Base-by-base conservation (phyloP, 1,140 invertebrate genomes). In the Drosophila nikananu region DNA sequence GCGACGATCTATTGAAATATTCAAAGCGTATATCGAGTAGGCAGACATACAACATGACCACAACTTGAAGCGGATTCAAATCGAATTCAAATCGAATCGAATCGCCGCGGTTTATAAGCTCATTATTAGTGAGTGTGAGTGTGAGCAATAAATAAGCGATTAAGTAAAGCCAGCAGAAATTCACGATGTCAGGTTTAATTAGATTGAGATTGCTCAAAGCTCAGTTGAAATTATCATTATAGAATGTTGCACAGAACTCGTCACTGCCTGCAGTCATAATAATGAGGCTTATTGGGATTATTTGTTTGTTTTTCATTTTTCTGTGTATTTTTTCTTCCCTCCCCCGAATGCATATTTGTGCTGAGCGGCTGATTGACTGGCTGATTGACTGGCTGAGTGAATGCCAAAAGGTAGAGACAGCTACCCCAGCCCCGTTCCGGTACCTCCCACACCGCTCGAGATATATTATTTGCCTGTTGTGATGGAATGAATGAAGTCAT, bases 401-500 rank as follows among this genome's bases (percentile, higher is more conserved):
- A 57, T 76, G 61, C 30, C 73, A 52, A 57, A 74, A 51, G 44
- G 61, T 52, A 27, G 51, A 42, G 30, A 8, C 30, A 30, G 30
- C 30, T 30, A 2, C 30, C 30, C 30, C 30, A 30, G 30, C 30
- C 30, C 30, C 30, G 30, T 30, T 30, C 30, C 30, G 44, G 21
- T 13, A 51, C 65, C 75, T 77, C 75, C 75, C 75, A 77, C 75
- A 57, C 10, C 19, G 15, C 59, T 52, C n/a, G 32, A 37, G 55
- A 55, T 46, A 62, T 77, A 65, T 81, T 62, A 73, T 75, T 81
- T 77, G 67, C 42, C 77, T 3, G 46, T 25, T 27, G 17, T 80
- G 89, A 91, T 91, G 81, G 81, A 57, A 25, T 25, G 54, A 91
- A 91, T 91, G 89, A 91, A 91, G 89, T 91, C 89, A 91, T 91